phyloP scores from a whole-genome alignment of 2,797 vertebrate species.

The Microtus agrestis region DNA sequence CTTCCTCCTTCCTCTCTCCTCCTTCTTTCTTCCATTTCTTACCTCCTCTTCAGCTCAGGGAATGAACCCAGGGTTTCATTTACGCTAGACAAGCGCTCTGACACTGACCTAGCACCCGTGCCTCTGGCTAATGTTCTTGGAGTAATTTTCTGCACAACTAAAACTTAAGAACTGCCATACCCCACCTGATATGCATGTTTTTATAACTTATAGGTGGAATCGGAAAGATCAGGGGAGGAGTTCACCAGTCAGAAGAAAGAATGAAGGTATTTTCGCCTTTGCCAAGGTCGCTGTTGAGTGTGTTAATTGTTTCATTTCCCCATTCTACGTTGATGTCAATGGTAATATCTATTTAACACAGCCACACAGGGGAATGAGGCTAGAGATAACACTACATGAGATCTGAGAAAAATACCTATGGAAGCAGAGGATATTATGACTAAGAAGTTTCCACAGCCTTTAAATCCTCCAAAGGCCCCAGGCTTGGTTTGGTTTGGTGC shows the following conservation, averaged over 20 bases:
- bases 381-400: slow-evolving; percentile 25
- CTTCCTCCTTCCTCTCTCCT: too few relatives aligned
- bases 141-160: slow-evolving; percentile 22
- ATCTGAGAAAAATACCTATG: slow-evolving; percentile 41
- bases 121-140: background rate
- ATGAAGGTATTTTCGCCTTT: background rate
- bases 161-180: background rate
- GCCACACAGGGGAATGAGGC: background rate
- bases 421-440: slow-evolving; percentile 65
- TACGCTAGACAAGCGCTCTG: background rate
- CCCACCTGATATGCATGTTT: background rate
- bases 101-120: too few relatives aligned
- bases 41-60: background rate
- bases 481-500: slow-evolving; percentile 76
- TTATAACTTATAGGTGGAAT: background rate
- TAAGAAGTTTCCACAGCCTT: slow-evolving; percentile 69
- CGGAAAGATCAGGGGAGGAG: background rate
- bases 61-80: background rate
- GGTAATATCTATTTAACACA: background rate
- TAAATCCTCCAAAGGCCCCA: slow-evolving; percentile 68
- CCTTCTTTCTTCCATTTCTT: background rate
- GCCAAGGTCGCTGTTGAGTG: background rate
- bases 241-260: background rate
- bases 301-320: slow-evolving; percentile 3
- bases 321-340: background rate